These are phyloP conservation scores for Drosophila ficusphila DNA, from an alignment of 1,140 invertebrate genomes.

Conservation along the genomic window DNA sequence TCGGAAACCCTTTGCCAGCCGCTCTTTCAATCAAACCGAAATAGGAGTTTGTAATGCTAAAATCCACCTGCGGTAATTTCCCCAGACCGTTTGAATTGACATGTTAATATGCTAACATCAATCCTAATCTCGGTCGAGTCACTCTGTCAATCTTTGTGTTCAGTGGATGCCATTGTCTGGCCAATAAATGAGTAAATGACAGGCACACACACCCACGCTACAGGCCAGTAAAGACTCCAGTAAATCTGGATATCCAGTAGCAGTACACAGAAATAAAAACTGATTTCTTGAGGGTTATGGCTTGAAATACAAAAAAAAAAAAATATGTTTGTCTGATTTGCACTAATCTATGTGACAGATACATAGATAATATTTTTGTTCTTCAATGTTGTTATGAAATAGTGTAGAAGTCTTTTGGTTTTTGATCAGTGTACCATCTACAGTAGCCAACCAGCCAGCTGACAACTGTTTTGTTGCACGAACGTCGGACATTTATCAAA, in stretches of 20 bases:
- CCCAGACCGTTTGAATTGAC: conserved; percentile 30
- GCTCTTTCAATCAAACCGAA: conserved; percentile 10
- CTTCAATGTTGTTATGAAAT: neutral
- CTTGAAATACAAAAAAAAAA: too few relatives aligned
- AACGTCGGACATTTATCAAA: conserved; percentile 74
- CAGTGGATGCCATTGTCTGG: conserved; percentile 44
- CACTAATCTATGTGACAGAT: too few relatives aligned
- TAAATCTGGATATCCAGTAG: conserved; percentile 5
- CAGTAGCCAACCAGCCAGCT: conserved; percentile 31
- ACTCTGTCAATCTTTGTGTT: conserved; percentile 35
- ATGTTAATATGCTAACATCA: conserved; percentile 73
- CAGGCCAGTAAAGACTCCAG: conserved; percentile 1
- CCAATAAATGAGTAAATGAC: conserved; percentile 69
- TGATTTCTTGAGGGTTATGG: too few relatives aligned
- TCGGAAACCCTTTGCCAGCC: conserved; percentile 1
- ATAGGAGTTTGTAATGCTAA: neutral
- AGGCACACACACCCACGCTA: conserved; percentile 6
- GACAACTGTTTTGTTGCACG: conserved; percentile 79
- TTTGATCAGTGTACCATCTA: neutral
- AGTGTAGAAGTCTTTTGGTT: too few relatives aligned
- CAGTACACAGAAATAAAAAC: neutral
- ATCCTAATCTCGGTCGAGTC: conserved; percentile 54
- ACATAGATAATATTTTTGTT: too few relatives aligned
- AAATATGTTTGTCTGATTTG: too few relatives aligned
- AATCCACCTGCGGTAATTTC: conserved; percentile 3